phyloP scores from a whole-genome alignment of 2,888 invertebrate species.

The Drosophila setosimentum region DNA sequence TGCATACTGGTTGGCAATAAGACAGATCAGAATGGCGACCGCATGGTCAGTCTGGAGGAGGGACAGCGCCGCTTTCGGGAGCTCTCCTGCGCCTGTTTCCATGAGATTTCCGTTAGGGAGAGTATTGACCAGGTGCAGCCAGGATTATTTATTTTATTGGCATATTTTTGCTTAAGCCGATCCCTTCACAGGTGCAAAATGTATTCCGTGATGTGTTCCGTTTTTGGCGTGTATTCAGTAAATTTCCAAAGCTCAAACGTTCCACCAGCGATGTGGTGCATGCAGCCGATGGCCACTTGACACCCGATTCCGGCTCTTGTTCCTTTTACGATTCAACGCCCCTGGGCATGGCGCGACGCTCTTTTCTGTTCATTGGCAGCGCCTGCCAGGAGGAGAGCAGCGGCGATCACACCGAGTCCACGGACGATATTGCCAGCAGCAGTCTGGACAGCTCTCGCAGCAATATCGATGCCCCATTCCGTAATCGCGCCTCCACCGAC shows the following conservation, averaged over 20 bases:
- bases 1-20: constrained; percentile 94
- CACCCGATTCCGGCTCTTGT: constrained; percentile 86
- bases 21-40: constrained; percentile 91
- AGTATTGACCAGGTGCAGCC: constrained; percentile 90
- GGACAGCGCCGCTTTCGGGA: constrained; percentile 91
- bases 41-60: constrained; percentile 92
- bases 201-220: constrained; percentile 92
- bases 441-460: constrained; percentile 85
- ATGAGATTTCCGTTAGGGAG: constrained; percentile 94
- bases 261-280: constrained; percentile 87
- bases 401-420: constrained; percentile 88
- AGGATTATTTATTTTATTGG: neutral
- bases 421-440: constrained; percentile 85
- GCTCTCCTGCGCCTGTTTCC: constrained; percentile 92
- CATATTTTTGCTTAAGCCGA: constrained; percentile 25
- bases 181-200: constrained; percentile 87
- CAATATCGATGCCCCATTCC: constrained; percentile 87
- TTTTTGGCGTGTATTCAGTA: constrained; percentile 90
- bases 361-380: constrained; percentile 86
- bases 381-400: constrained; percentile 87
- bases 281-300: constrained; percentile 86
- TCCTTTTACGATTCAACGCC: constrained; percentile 85
- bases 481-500: constrained; percentile 92
- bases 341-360: constrained; percentile 78
- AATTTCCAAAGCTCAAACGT: constrained; percentile 88